Conservation (phyloP, 2,797 vertebrate species). For the Pangasius krempfi region DNA sequence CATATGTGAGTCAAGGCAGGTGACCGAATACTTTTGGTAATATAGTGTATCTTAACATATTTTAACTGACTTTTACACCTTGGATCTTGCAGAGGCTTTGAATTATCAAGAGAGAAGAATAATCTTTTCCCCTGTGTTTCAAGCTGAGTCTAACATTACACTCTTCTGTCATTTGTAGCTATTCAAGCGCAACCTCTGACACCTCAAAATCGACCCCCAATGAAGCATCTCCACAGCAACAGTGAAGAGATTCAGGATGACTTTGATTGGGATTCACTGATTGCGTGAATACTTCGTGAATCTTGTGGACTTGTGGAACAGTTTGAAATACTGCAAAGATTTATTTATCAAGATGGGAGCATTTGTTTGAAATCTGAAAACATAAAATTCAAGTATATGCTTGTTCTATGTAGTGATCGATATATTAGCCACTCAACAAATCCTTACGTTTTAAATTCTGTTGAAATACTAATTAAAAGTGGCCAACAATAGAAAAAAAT, state of each 20-base stretch:
- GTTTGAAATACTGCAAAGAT: conserved; percentile 3
- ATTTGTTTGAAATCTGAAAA: background rate
- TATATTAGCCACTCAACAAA: background rate
- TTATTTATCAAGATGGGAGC: background rate
- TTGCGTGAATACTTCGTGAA: conserved; percentile 62
- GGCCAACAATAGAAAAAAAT: background rate
- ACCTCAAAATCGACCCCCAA: conserved; percentile 74
- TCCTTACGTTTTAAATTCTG: background rate
- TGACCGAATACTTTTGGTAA: no score
- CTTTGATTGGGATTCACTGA: conserved; percentile 93
- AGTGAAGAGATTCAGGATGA: conserved; percentile 95
- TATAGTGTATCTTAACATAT: background rate
- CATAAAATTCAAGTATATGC: background rate
- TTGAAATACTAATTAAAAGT: background rate
- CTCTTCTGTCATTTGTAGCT: conserved; percentile 66
- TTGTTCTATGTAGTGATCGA: background rate
- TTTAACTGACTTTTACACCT: background rate
- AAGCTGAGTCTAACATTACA: background rate
- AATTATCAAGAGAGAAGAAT: background rate
- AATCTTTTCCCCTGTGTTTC: background rate
- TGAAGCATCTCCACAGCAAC: conserved; percentile 83
- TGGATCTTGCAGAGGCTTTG: background rate
- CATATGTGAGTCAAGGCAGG: no score
- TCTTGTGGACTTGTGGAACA: background rate
- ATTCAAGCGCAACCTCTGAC: conserved; percentile 78